Percentiles rank a stretch among this genome's conserved stretches.
These are phyloP conservation scores for Apis laboriosa DNA, from an alignment of 1,140 invertebrate genomes.

Conservation along the genomic window DNA sequence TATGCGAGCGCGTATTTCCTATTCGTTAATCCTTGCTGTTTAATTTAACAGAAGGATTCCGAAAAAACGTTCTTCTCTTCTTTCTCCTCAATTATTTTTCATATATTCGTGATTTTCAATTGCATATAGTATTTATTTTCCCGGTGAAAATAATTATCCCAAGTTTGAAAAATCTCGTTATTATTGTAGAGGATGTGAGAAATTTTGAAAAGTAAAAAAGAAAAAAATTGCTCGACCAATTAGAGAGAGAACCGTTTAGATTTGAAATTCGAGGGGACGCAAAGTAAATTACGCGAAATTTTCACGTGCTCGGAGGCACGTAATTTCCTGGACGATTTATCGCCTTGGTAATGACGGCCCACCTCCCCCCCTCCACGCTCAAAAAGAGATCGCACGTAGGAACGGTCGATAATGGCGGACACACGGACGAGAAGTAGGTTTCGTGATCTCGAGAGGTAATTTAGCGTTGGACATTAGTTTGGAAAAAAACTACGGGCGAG, in stretches of 20 bases:
- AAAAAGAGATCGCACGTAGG: slow-evolving; percentile 17
- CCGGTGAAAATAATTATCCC: too few relatives aligned
- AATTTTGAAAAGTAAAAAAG: too few relatives aligned
- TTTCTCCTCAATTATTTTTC: too few relatives aligned
- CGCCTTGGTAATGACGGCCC: slow-evolving; percentile 11
- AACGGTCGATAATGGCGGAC: slow-evolving; percentile 29
- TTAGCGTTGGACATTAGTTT: slow-evolving; percentile 36
- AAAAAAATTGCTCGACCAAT: too few relatives aligned
- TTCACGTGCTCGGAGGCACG: slow-evolving; percentile 23
- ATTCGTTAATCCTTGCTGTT: too few relatives aligned
- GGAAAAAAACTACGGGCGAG: not conserved
- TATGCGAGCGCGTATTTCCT: too few relatives aligned
- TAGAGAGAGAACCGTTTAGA: not conserved
- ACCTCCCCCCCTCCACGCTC: not conserved
- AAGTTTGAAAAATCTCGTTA: too few relatives aligned
- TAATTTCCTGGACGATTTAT: slow-evolving; percentile 24
- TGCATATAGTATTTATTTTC: too few relatives aligned
- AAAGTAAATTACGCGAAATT: slow-evolving; percentile 28
- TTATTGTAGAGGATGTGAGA: too few relatives aligned
- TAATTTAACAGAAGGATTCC: too few relatives aligned
- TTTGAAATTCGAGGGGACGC: not conserved
- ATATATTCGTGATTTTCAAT: too few relatives aligned
- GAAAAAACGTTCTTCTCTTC: too few relatives aligned
- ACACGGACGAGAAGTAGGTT: not conserved
- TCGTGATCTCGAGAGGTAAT: slow-evolving; percentile 37